Conservation (phyloP, 2,113 vertebrate species). For the Furnarius figulus region DNA sequence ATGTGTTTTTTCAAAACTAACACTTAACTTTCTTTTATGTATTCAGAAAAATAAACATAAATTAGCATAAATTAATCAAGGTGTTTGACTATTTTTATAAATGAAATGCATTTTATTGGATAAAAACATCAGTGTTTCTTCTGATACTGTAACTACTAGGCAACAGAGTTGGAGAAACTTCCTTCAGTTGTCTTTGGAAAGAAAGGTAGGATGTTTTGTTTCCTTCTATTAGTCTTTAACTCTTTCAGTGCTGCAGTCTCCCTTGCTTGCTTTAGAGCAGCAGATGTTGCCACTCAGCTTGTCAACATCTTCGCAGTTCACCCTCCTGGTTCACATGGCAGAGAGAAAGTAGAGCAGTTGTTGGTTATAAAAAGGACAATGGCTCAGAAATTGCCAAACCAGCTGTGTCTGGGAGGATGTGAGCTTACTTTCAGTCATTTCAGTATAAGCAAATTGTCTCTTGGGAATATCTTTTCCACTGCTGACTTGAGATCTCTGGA, state of each 20-base stretch:
- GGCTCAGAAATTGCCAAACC: neutral
- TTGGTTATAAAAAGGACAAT: neutral
- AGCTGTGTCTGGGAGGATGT: neutral
- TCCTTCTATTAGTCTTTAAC: neutral
- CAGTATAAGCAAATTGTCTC: neutral
- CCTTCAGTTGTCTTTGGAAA: neutral
- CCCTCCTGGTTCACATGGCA: accelerated
- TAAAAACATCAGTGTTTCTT: neutral
- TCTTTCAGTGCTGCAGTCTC: neutral
- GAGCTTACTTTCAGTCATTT: neutral
- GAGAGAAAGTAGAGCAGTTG: neutral
- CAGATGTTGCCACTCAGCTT: neutral
- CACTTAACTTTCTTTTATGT: neutral
- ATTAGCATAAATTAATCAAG: constrained; percentile 52
- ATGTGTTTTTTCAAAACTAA: neutral
- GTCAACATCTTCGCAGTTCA: neutral
- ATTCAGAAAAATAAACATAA: constrained; percentile 39
- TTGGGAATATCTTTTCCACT: neutral
- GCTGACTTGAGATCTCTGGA: neutral
- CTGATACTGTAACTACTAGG: neutral
- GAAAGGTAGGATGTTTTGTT: neutral
- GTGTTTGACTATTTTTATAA: constrained; percentile 13
- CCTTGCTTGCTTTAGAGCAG: neutral
- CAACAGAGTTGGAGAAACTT: neutral
- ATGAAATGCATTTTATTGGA: constrained; percentile 15